Evolutionary conservation across 2,113 vertebrate genomes (phyloP).

Genomic region (Prionailurus bengalensis): DNA sequence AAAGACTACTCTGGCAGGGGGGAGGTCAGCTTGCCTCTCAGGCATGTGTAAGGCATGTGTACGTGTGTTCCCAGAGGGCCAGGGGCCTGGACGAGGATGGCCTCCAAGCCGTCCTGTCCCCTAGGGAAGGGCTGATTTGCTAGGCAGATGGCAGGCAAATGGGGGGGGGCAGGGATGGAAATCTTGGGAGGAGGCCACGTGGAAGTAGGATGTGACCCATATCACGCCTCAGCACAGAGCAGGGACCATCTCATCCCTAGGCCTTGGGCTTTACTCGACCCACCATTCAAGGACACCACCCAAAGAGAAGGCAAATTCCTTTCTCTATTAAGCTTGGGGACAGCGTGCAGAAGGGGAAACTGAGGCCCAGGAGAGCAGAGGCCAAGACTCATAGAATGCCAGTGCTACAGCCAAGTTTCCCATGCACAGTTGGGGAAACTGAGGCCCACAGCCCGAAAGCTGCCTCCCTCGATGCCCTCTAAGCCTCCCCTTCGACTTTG

Average conservation of each 20-base stretch:
- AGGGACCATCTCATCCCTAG: not conserved
- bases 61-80: not conserved
- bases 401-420: not conserved
- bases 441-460: not conserved
- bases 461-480: no score
- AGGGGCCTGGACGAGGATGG: not conserved
- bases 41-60: not conserved
- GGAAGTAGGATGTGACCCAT: constrained; percentile 4
- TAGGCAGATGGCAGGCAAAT: constrained; percentile 78
- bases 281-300: no score
- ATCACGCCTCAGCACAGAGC: not conserved
- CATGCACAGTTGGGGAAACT: not conserved
- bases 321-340: not conserved
- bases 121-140: constrained; percentile 56
- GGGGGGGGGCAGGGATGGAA: not conserved
- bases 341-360: not conserved
- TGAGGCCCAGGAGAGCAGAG: not conserved
- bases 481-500: not conserved
- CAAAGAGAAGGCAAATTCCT: not conserved
- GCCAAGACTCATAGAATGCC: not conserved
- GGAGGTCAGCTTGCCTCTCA: not conserved
- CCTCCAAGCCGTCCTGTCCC: not conserved
- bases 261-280: not conserved
- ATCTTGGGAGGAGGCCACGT: not conserved
- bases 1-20: not conserved